A percentile compares a stretch with the other conserved stretches of the same genome.
phyloP scores from a whole-genome alignment of 2,888 invertebrate genomes.

The Rotaria socialis region DNA sequence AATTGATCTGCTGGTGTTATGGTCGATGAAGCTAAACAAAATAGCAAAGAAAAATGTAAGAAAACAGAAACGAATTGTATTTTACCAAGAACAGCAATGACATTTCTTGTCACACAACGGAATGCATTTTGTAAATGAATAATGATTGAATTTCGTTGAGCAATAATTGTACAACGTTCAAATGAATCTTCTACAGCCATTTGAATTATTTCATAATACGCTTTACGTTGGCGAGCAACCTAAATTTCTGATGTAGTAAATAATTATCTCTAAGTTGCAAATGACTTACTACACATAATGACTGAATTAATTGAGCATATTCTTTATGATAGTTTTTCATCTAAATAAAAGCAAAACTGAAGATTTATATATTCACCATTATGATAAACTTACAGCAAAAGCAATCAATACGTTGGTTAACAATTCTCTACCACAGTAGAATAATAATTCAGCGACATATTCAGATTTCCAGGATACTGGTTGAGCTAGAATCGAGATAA shows the following conservation, averaged over 20 bases:
- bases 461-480: neutral
- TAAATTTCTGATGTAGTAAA: neutral
- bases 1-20: neutral
- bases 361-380: too few relatives aligned
- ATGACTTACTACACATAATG: neutral
- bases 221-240: conserved; percentile 5
- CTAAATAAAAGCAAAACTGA: neutral
- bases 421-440: conserved; percentile 16
- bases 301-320: conserved; percentile 17
- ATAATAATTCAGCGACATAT: conserved; percentile 31
- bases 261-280: neutral
- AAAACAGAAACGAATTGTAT: too few relatives aligned
- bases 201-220: neutral
- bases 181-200: neutral
- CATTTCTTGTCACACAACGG: conserved; percentile 1
- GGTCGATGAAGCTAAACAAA: neutral
- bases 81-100: neutral
- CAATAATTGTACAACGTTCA: neutral
- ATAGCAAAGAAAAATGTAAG: too few relatives aligned
- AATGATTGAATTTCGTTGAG: conserved; percentile 15
- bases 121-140: conserved; percentile 13
- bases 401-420: conserved; percentile 3
- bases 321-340: conserved; percentile 3
- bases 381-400: conserved; percentile 6
- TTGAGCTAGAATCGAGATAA: neutral